Evolutionary conservation across 2,113 vertebrate species (phyloP), one percentile per base, ranked within the genome.

Genomic region (Hemicordylus capensis): DNA sequence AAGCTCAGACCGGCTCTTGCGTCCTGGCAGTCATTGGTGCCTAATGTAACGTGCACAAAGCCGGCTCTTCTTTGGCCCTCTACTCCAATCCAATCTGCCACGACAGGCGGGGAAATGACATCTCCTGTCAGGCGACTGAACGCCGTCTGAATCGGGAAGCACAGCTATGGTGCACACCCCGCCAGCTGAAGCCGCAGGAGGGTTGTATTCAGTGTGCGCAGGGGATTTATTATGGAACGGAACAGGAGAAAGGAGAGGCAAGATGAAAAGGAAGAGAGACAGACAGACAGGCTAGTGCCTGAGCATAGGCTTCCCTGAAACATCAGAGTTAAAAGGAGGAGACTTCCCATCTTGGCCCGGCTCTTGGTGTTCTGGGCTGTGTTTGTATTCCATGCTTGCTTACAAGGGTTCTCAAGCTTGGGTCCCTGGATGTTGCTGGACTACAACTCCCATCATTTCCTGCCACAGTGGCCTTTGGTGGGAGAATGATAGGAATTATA

Each of bases 51-150:
- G 76, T 70, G 64, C 31, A 56, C 39, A 15, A 26, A 63, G 56
- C 54, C 56, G 14, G 77, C 77, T 46, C 77, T 19, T 22, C 42
- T 79, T 17, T 10, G 59, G 31, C 37, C 74, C 44, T 31, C 26
- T 51, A 31, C 74, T 63, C 66, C 66, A 63, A 54, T 83, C 64
- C 86, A 76, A 63, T 83, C 80, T 83, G 66, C 66, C 34, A n/a
- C 64, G 31, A 72, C 80, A 70, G 80, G 42, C 80, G 58, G 64
- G 34, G 39, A 54, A 78, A 63, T 85, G 84, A 73, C 84, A 80
- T 37, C 66, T 67, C 84, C 67, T 72, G 76, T 73, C 76, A 73
- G 54, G 76, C 67, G 31, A 31, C 66, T 39, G 19, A 59, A 72
- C 6, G 54, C 74, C 1, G 54, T 26, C 54, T 24, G 74, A 51